phyloP scores from a whole-genome alignment of 30 jellyfish, hydroid and myxozoan species.

The Aurelia coerulea region DNA sequence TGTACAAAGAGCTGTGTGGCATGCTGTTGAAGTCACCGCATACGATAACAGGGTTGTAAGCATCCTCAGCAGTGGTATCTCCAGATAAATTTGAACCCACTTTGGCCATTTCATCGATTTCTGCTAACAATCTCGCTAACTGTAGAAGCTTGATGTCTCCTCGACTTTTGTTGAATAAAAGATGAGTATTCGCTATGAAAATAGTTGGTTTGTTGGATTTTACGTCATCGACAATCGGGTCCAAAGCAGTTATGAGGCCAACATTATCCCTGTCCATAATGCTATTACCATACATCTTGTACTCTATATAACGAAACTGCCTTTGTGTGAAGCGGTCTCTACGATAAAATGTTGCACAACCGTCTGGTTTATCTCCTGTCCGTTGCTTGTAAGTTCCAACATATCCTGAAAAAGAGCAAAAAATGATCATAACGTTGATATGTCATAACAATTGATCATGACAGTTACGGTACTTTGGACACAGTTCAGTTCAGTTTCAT shows the following conservation, averaged over 20 bases:
- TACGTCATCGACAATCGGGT: constrained; percentile 22
- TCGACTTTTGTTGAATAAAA: constrained; percentile 85
- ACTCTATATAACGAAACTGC: constrained; percentile 56
- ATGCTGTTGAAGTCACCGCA: constrained; percentile 94
- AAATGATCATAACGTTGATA: background rate
- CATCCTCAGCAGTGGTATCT: constrained; percentile 19
- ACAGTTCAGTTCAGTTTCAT: no score
- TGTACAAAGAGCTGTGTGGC: constrained; percentile 84
- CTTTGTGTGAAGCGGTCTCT: constrained; percentile 33
- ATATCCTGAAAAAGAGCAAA: constrained; percentile 69
- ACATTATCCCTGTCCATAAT: constrained; percentile 89
- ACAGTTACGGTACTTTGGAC: no score
- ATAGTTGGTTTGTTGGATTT: constrained; percentile 45
- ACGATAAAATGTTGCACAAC: constrained; percentile 89
- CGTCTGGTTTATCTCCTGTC: constrained; percentile 94
- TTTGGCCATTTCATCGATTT: constrained; percentile 73
- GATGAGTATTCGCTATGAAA: constrained; percentile 89
- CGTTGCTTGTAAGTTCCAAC: constrained; percentile 83
- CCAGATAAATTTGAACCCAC: constrained; percentile 4
- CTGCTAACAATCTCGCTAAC: constrained; percentile 85
- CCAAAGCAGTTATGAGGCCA: constrained; percentile 67
- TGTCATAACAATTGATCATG: no score
- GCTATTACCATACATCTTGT: constrained; percentile 23
- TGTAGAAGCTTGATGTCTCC: constrained; percentile 95
- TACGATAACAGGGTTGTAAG: constrained; percentile 65